Evolutionary conservation across 2,113 vertebrate genomes (phyloP), one percentile per base, ranked within the genome.

Genomic region (Grammomys dolichurus): DNA sequence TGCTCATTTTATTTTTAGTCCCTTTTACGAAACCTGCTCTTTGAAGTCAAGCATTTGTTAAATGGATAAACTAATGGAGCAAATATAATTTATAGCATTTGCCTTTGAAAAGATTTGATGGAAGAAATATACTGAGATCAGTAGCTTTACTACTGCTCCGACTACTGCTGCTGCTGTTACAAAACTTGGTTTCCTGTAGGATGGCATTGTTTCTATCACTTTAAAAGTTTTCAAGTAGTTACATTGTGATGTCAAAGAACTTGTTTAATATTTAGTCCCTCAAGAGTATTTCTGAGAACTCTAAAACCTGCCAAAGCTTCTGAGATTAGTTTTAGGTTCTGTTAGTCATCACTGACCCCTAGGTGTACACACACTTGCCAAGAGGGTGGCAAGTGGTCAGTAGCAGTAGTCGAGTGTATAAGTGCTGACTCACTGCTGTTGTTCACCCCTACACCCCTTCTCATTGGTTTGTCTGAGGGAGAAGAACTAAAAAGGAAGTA

Each of bases 31-130:
- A 80, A 48, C 65, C 46, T 87, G 65, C 24, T 89, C 70, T 43
- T 96, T 94, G 51, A 92, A 92, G 65, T 88, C 70, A 85, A 94
- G 33, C 80, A 88, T 26, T 72, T 87, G 48, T 72, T 72, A 51
- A 87, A 40, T 72, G 51, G 77, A 60, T 54, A 91, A 90, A 33
- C 48, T 95, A 89, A 91, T 76, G 76, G 48, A 60, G n/a, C 58
- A 94, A 16, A 63, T 43, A 60, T 43, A 87, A 91, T 60, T 65
- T 76, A 76, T 82, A 77, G 26, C 58, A 76, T 94, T 88, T 91
- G 33, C 56, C 56, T 91, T 51, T 88, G 75, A 51, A 69, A 69
- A 69, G 10, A 69, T 87, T 69, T 95, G 54, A 48, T 93, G 51
- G 54, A 96, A 73, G 91, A 95, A 93, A 93, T 90, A 58, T 81